Evolutionary conservation across 2,113 vertebrate species (phyloP).

Genomic region (Fukomys damarensis): DNA sequence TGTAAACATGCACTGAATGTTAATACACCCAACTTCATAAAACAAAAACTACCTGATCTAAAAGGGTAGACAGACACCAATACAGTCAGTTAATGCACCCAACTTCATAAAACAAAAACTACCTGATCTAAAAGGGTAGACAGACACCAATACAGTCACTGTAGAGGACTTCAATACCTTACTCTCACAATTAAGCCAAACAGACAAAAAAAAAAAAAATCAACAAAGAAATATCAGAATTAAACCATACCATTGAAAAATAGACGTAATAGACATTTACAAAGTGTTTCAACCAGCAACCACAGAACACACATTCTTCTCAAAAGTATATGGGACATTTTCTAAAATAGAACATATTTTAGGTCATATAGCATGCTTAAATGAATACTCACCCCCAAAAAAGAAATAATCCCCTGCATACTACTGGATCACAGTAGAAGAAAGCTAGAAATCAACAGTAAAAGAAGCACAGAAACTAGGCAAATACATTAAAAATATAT

Average conservation of each 20-base stretch:
- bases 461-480: not conserved
- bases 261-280: not conserved
- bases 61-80: too few species aligned
- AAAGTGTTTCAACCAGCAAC: not conserved
- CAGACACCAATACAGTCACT: too few species aligned
- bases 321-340: not conserved
- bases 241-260: not conserved
- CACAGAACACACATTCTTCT: not conserved
- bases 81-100: too few species aligned
- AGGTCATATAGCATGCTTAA: not conserved
- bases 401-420: not conserved
- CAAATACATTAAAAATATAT: too few species aligned
- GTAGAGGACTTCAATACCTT: too few species aligned
- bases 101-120: too few species aligned
- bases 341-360: not conserved
- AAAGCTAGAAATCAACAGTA: not conserved
- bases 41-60: too few species aligned
- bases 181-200: too few species aligned
- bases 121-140: too few species aligned
- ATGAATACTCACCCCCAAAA: not conserved
- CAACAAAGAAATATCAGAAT: not conserved
- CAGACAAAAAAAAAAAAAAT: not conserved
- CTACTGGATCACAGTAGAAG: not conserved
- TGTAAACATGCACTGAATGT: too few species aligned
- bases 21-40: too few species aligned